phyloP scores from a whole-genome alignment of 2,797 vertebrate species.

The Notolabrus celidotus region DNA sequence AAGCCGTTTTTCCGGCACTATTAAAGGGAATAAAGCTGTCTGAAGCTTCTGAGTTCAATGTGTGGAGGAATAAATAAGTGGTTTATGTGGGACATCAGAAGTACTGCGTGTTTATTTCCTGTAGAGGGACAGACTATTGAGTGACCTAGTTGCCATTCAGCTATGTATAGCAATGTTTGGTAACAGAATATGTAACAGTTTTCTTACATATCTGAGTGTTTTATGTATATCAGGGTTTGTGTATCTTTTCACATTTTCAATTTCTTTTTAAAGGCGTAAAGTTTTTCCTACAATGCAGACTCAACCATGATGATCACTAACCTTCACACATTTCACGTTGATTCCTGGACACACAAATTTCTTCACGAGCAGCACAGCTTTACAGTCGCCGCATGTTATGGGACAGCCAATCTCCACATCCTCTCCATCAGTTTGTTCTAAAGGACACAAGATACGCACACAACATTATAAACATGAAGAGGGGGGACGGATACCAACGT shows the following conservation, averaged over 20 bases:
- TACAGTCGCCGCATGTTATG: slow-evolving; percentile 97
- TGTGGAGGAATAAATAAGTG: slow-evolving; percentile 1
- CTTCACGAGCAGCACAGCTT: slow-evolving; percentile 96
- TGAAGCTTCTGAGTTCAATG: not conserved
- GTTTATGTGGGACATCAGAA: slow-evolving; percentile 6
- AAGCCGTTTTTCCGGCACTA: not conserved
- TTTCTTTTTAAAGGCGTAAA: too few species aligned
- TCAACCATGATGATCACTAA: slow-evolving; percentile 63
- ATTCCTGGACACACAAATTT: slow-evolving; percentile 99
- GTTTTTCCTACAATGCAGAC: not conserved
- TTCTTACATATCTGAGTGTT: not conserved
- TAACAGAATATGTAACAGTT: not conserved
- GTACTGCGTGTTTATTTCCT: slow-evolving; percentile 12
- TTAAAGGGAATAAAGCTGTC: not conserved
- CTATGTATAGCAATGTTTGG: not conserved
- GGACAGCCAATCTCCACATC: slow-evolving; percentile 93
- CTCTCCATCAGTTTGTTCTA: slow-evolving; percentile 77
- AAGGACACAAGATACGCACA: not conserved
- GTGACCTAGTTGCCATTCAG: slow-evolving; percentile 8
- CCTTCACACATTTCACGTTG: slow-evolving; percentile 99
- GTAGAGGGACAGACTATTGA: slow-evolving; percentile 11
- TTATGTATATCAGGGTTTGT: not conserved
- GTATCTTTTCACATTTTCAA: not conserved
- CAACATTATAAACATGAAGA: not conserved
- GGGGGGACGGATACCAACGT: not conserved